A percentile compares a stretch with the other conserved stretches of the same genome.
Conservation (phyloP, 2,797 vertebrate species). For the Acipenser ruthenus region DNA sequence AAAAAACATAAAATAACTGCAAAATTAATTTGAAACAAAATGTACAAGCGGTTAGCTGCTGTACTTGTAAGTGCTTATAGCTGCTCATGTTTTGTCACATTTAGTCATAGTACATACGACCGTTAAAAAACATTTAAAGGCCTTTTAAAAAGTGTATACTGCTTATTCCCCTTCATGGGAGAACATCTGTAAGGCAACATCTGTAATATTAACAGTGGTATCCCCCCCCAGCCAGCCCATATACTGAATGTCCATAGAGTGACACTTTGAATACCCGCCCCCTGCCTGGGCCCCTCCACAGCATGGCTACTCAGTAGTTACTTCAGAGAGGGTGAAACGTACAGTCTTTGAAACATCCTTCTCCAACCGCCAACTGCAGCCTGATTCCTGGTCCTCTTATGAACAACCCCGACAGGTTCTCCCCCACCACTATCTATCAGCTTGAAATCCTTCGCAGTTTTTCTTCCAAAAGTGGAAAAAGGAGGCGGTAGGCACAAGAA, state of each 20-base stretch:
- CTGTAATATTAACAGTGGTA: slow-evolving; percentile 18
- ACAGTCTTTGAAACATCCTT: too few species aligned
- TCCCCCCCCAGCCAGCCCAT: not conserved
- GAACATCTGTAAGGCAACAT: slow-evolving; percentile 36
- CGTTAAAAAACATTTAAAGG: slow-evolving; percentile 17
- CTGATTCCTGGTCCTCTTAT: too few species aligned
- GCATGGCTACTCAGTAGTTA: too few species aligned
- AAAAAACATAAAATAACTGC: slow-evolving; percentile 26
- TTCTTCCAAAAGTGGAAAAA: too few species aligned
- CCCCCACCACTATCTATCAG: too few species aligned
- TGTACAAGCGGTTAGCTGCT: slow-evolving; percentile 21
- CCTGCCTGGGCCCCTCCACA: not conserved
- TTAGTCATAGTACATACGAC: not conserved
- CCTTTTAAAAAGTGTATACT: slow-evolving; percentile 30
- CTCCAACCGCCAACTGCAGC: too few species aligned
- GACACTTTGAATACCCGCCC: not conserved
- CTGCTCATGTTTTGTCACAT: slow-evolving; percentile 43
- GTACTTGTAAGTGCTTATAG: slow-evolving; percentile 36
- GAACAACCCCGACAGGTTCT: too few species aligned
- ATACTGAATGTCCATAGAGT: not conserved
- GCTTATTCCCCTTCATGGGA: slow-evolving; percentile 18
- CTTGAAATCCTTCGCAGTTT: too few species aligned
- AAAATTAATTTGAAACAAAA: slow-evolving; percentile 17
- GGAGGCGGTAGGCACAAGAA: too few species aligned
- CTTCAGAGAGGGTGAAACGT: too few species aligned